Evolutionary conservation across 2,113 vertebrate genomes (phyloP).

Genomic region (Pyrgilauda ruficollis): DNA sequence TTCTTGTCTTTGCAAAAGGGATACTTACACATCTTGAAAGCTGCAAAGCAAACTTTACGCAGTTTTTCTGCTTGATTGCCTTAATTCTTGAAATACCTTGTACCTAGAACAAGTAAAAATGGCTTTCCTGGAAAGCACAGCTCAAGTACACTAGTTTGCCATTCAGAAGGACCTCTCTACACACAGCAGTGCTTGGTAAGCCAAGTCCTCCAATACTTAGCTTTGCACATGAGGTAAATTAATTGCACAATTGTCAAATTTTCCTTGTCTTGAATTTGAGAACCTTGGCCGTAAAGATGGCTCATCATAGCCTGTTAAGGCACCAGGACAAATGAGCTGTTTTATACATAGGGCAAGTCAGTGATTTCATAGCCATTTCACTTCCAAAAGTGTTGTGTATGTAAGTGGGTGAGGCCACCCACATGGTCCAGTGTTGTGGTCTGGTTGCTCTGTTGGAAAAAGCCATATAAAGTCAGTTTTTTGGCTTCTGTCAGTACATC

Average conservation of each 20-base stretch:
- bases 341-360: conserved; percentile 9
- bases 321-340: conserved; percentile 28
- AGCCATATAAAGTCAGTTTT: conserved; percentile 54
- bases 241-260: background rate
- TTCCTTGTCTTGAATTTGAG: conserved; percentile 26
- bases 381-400: conserved; percentile 15
- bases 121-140: background rate
- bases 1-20: background rate
- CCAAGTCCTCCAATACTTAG: background rate
- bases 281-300: background rate
- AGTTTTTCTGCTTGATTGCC: background rate
- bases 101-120: background rate
- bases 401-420: conserved; percentile 61
- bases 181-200: background rate
- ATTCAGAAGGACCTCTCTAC: background rate
- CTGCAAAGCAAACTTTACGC: background rate
- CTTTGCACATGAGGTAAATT: background rate
- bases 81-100: background rate
- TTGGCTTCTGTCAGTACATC: conserved; percentile 48
- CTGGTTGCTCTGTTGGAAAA: conserved; percentile 66
- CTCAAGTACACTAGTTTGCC: background rate
- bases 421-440: conserved; percentile 67
- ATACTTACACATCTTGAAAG: background rate
- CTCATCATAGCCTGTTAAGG: background rate
- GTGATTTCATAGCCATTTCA: conserved; percentile 41